Percentiles rank a stretch among this genome's conserved stretches.
These are phyloP conservation scores for Caenorhabditis doughertyi DNA, from an alignment of 2,888 invertebrate genomes.

Conservation along the genomic window DNA sequence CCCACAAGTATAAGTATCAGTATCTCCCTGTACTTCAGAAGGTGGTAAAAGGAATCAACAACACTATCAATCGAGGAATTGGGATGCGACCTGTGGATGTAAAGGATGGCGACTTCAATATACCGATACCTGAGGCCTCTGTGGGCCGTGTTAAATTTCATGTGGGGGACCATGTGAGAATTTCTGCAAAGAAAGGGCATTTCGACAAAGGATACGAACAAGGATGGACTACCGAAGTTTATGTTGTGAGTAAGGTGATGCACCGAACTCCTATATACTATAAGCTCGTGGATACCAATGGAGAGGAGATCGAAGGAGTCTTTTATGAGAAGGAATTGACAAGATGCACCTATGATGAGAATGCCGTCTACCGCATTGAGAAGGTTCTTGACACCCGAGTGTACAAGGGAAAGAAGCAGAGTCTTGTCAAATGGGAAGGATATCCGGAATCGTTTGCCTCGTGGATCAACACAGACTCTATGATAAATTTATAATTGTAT, in stretches of 20 bases:
- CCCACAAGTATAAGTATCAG: neutral
- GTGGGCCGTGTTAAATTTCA: neutral
- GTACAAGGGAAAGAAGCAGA: neutral
- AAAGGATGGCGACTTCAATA: neutral
- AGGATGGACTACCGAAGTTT: conserved; percentile 19
- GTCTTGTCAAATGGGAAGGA: conserved; percentile 6
- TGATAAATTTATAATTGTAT: neutral
- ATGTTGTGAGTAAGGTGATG: neutral
- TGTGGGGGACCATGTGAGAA: conserved; percentile 15
- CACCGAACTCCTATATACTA: neutral
- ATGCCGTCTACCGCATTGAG: neutral
- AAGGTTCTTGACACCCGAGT: neutral
- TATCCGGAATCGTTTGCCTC: neutral
- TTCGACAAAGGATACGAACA: conserved; percentile 23
- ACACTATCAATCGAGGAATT: conserved; percentile 13
- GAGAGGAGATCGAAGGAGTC: neutral
- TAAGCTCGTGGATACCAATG: neutral
- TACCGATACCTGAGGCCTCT: neutral
- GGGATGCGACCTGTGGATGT: conserved; percentile 5
- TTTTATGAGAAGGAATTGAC: neutral
- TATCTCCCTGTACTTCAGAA: conserved; percentile 4
- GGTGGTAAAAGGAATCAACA: conserved; percentile 1
- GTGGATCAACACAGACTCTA: neutral
- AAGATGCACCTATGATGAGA: neutral
- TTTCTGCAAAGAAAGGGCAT: neutral